phyloP scores from a whole-genome alignment of 2,797 vertebrate species.

The Sebastes iracundus region DNA sequence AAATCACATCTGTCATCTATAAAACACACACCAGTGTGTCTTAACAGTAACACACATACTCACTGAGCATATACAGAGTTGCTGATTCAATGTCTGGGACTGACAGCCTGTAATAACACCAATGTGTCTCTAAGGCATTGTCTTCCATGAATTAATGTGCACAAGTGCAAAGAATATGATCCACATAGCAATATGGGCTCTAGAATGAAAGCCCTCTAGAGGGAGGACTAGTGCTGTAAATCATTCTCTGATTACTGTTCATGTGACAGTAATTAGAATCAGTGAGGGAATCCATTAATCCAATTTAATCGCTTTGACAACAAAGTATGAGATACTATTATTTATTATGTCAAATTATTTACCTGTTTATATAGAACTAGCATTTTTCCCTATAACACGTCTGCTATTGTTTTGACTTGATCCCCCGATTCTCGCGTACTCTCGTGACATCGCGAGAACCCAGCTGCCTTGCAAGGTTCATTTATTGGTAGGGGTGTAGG shows the following conservation, averaged over 20 bases:
- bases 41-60: background rate
- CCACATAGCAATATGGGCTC: background rate
- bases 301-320: conserved; percentile 6
- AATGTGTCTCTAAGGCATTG: background rate
- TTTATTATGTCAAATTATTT: background rate
- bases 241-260: background rate
- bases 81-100: background rate
- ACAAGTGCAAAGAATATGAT: background rate
- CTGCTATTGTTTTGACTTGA: background rate
- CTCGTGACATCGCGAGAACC: too few relatives aligned
- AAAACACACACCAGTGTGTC: background rate
- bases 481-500: background rate
- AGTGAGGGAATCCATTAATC: conserved; percentile 7
- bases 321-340: background rate
- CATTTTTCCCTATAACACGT: background rate
- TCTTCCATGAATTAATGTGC: background rate
- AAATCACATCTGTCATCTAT: conserved; percentile 43
- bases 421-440: too few relatives aligned
- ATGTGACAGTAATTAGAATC: conserved; percentile 13
- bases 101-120: background rate
- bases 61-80: background rate
- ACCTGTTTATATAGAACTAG: background rate
- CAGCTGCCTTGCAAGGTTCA: too few relatives aligned
- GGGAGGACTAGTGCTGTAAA: background rate
- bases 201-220: background rate